phyloP scores from a whole-genome alignment of 2,797 vertebrate species.

The Myiotriccus ornatus region DNA sequence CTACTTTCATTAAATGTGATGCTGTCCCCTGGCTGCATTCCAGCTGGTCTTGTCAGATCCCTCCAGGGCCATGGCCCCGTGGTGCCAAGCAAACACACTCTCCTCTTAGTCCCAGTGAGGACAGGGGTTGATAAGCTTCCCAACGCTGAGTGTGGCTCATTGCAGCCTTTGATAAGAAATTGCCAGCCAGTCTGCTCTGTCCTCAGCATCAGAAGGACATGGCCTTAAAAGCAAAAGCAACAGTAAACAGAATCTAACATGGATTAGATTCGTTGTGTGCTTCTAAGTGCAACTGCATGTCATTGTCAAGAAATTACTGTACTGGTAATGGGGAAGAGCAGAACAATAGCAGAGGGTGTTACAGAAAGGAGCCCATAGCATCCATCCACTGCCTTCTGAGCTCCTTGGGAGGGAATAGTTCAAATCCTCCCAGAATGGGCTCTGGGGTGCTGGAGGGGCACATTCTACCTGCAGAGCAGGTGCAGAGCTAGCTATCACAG shows the following conservation, averaged over 20 bases:
- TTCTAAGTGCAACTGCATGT: not conserved
- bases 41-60: not conserved
- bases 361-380: not conserved
- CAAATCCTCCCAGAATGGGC: not conserved
- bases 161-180: not conserved
- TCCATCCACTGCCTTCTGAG: not conserved
- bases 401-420: not conserved
- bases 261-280: not conserved
- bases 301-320: not conserved
- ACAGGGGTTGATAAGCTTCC: not conserved
- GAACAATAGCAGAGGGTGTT: not conserved
- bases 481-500: not conserved
- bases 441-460: not conserved
- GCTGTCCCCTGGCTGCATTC: not conserved
- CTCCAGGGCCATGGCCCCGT: fast-evolving
- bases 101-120: not conserved
- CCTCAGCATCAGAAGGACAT: not conserved
- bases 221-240: not conserved
- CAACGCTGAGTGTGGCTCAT: fast-evolving
- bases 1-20: not conserved
- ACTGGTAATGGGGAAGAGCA: not conserved
- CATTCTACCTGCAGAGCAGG: fast-evolving
- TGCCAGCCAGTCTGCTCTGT: not conserved
- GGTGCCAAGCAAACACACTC: not conserved
- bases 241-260: not conserved